Base-by-base conservation (phyloP, 2,797 vertebrate genomes). In the Ataeniobius toweri region DNA sequence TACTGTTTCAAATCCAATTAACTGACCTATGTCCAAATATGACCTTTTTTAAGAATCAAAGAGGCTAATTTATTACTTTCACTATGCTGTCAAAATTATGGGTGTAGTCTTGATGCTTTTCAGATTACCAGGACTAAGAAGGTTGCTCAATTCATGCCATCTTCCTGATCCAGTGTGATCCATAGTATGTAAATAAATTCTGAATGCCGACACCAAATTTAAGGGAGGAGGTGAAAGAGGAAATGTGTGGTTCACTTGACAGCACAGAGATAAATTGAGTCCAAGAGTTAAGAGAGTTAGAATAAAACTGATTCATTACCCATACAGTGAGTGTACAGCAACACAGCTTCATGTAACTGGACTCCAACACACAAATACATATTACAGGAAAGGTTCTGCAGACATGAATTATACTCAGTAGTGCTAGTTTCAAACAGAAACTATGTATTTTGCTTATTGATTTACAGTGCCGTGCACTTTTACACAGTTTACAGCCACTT, bases 331-430 rank as follows among this genome's bases (percentile, higher is more conserved):
- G 76, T 24, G 73, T 90, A 94, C 83, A 89, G 79, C 81, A 89
- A 91, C 82, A 85, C 84, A 93, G 89, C 89, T 92, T 91, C 89
- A 89, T 91, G 88, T 86, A 92, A 92, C 91, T 94, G 92, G 89
- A 80, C 65, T 79, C 58, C 79, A 84, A 75, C 70, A 92, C 86
- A 91, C 76, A 87, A 83, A 83, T 71, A 89, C 79, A 87, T 76
- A 73, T 88, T 18, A n/a, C 6, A 44, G 81, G 87, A 74, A 83
- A 28, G 59, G 31, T 75, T 81, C 73, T 67, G 8, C 76, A 90
- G 86, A 88, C 88, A 87, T 81, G 85, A 82, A 55, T 85, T 36
- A 83, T 55, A 74, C 44, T 78, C 76, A 51, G 24, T 36, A 44
- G 68, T 28, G 24, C 2, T 65, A 41, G 0, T 48, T 14, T 36